A percentile compares a stretch with the other conserved stretches of the same genome.
phyloP scores from a whole-genome alignment of 2,113 vertebrate genomes.

The Natator depressus region DNA sequence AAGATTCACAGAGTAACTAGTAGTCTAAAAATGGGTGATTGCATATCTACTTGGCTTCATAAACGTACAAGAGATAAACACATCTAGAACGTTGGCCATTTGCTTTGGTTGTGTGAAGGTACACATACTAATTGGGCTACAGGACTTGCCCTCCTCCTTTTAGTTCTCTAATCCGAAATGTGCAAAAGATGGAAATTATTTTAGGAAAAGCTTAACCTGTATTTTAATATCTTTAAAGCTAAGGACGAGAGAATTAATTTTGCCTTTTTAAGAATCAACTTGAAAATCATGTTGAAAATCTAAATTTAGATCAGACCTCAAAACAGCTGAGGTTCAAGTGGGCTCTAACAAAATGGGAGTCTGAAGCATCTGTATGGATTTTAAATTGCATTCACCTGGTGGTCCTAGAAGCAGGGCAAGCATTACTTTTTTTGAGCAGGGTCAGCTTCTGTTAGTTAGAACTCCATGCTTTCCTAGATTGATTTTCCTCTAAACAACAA shows the following conservation, averaged over 20 bases:
- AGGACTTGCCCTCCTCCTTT: not conserved
- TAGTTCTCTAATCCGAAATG: not conserved
- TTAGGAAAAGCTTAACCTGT: not conserved
- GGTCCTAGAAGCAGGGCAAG: not conserved
- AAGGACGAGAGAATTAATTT: not conserved
- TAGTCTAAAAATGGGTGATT: not conserved
- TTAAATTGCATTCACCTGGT: not conserved
- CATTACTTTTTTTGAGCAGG: not conserved
- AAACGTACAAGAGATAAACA: not conserved
- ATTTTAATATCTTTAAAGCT: not conserved
- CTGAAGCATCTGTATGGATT: not conserved
- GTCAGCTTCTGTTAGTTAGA: not conserved
- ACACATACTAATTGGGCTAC: not conserved
- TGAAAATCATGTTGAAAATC: not conserved
- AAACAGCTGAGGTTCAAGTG: not conserved
- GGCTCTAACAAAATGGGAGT: not conserved
- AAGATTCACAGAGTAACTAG: not conserved
- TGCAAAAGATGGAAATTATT: not conserved
- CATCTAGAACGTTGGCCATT: not conserved
- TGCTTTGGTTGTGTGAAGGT: not conserved
- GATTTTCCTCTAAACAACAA: not conserved
- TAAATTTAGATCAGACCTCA: not conserved
- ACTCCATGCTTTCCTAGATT: not conserved
- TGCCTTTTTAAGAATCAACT: not conserved
- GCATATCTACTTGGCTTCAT: not conserved